Evolutionary conservation across 2,888 invertebrate species (phyloP).

Genomic region (Drosophila paramelanica): DNA sequence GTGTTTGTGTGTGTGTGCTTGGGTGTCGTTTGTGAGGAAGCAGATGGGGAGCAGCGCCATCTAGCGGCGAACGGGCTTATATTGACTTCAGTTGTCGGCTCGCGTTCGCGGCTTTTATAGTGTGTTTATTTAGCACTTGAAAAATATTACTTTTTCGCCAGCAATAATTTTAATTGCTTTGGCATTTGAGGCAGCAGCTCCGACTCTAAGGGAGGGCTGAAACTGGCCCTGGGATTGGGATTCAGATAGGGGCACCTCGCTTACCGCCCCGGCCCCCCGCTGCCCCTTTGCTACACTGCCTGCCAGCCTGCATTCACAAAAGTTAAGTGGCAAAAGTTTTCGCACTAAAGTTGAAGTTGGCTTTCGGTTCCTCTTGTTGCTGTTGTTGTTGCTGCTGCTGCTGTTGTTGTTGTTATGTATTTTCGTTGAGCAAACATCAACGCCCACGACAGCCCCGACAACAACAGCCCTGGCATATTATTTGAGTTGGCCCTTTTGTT

Average conservation of each 20-base stretch:
- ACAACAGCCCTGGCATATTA: slow-evolving; percentile 58
- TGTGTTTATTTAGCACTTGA: slow-evolving; percentile 83
- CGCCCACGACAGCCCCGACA: slow-evolving; percentile 66
- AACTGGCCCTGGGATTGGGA: slow-evolving; percentile 38
- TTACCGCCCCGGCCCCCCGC: neutral
- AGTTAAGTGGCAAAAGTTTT: slow-evolving; percentile 80
- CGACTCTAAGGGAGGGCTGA: slow-evolving; percentile 14
- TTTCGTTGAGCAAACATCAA: slow-evolving; percentile 75
- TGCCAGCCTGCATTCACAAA: slow-evolving; percentile 54
- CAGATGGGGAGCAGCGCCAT: slow-evolving; percentile 21
- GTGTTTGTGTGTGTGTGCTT: slow-evolving; percentile 4
- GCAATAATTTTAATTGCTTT: slow-evolving; percentile 83
- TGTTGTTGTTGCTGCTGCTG: slow-evolving; percentile 27
- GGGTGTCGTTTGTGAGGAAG: slow-evolving; percentile 13
- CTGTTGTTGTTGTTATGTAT: slow-evolving; percentile 49
- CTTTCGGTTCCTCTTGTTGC: slow-evolving; percentile 37
- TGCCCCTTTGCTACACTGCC: neutral
- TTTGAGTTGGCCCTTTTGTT: slow-evolving; percentile 62
- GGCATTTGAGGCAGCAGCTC: slow-evolving; percentile 50
- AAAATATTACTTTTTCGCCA: slow-evolving; percentile 81
- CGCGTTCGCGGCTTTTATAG: slow-evolving; percentile 68
- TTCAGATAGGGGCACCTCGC: slow-evolving; percentile 32
- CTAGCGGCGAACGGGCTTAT: slow-evolving; percentile 43
- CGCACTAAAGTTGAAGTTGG: slow-evolving; percentile 79
- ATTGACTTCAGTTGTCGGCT: slow-evolving; percentile 53